Evolutionary conservation across 1,140 invertebrate species (phyloP).

Genomic region (Pararge aegeria): DNA sequence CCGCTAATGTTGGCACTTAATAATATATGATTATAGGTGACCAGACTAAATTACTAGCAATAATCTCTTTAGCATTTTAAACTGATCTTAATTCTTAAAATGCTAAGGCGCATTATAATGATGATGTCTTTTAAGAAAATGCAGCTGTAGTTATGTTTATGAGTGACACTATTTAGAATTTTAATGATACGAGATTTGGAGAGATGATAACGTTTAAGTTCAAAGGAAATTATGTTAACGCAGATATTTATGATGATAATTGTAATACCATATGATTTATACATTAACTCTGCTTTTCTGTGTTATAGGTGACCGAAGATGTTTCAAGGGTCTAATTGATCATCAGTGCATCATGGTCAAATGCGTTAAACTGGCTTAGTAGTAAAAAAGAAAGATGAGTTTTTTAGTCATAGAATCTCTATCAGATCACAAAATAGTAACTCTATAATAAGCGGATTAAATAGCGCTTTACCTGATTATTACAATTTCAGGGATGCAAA

Average conservation of each 20-base stretch:
- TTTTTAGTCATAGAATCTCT: too few species aligned
- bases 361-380: too few species aligned
- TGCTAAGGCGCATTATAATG: not conserved
- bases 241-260: slow-evolving; percentile 3
- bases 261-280: slow-evolving; percentile 5
- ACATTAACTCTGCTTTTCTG: not conserved
- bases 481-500: too few species aligned
- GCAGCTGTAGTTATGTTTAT: not conserved
- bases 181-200: slow-evolving; percentile 18
- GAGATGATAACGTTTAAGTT: slow-evolving; percentile 17
- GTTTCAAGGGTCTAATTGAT: too few species aligned
- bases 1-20: slow-evolving; percentile 23
- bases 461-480: too few species aligned
- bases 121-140: not conserved
- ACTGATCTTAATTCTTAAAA: not conserved
- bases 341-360: too few species aligned
- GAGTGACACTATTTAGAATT: slow-evolving; percentile 20
- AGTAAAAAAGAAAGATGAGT: too few species aligned
- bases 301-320: not conserved
- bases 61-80: not conserved
- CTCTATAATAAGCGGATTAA: too few species aligned
- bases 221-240: slow-evolving; percentile 19
- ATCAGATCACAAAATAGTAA: too few species aligned
- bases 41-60: not conserved
- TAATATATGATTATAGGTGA: slow-evolving; percentile 19